phyloP scores from a whole-genome alignment of 2,888 invertebrate species.

The Polyploca ridens region DNA sequence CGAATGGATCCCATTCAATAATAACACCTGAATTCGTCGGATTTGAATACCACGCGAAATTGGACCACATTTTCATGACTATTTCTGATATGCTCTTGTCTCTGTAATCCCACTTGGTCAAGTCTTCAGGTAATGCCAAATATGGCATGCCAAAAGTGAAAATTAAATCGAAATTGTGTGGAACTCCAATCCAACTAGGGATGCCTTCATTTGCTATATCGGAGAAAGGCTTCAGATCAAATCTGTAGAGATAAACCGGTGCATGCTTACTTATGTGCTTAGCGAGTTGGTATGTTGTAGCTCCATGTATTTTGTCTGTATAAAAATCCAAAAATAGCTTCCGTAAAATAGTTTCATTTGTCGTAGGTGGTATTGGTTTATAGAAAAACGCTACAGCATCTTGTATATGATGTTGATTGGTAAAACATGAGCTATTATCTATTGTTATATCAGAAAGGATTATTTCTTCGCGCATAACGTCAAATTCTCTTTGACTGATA shows the following conservation, averaged over 20 bases:
- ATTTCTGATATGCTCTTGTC: slow-evolving; percentile 92
- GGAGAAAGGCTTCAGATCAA: slow-evolving; percentile 90
- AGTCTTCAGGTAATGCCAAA: slow-evolving; percentile 84
- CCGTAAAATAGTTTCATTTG: slow-evolving; percentile 85
- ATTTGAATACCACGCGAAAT: slow-evolving; percentile 90
- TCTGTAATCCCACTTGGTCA: slow-evolving; percentile 89
- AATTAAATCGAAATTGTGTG: slow-evolving; percentile 92
- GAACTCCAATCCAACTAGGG: slow-evolving; percentile 91
- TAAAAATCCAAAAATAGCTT: slow-evolving; percentile 89
- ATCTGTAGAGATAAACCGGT: slow-evolving; percentile 89
- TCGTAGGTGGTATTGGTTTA: slow-evolving; percentile 86
- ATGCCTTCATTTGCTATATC: slow-evolving; percentile 86
- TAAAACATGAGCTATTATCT: slow-evolving; percentile 83
- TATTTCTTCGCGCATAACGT: slow-evolving; percentile 86
- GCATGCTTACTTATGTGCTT: slow-evolving; percentile 85
- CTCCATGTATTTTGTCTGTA: slow-evolving; percentile 90
- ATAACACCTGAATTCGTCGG: slow-evolving; percentile 89
- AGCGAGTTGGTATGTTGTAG: slow-evolving; percentile 89
- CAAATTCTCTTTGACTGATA: slow-evolving; percentile 85
- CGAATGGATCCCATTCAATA: slow-evolving; percentile 90
- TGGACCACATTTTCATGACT: slow-evolving; percentile 92
- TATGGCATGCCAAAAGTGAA: slow-evolving; percentile 93
- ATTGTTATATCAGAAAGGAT: slow-evolving; percentile 85
- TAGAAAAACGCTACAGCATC: slow-evolving; percentile 92
- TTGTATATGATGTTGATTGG: slow-evolving; percentile 87